A percentile compares a stretch with the other conserved stretches of the same genome.
Evolutionary conservation across 2,797 vertebrate genomes (phyloP).

Genomic region (Acanthopagrus latus): DNA sequence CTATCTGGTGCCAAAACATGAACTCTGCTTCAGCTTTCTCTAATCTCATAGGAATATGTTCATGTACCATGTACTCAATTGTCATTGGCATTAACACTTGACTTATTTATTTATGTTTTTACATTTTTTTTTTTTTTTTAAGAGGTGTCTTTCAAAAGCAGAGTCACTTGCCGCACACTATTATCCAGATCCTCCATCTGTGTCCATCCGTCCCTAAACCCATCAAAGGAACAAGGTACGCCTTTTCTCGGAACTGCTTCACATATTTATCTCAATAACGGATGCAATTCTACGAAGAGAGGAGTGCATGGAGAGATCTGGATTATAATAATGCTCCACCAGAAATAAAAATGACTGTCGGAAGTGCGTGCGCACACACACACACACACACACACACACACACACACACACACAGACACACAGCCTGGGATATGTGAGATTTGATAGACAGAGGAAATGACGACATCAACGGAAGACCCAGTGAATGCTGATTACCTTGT

Average conservation of each 20-base stretch:
- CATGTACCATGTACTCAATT: neutral
- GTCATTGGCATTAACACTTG: neutral
- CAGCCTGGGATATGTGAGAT: constrained; percentile 14
- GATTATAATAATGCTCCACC: constrained; percentile 27
- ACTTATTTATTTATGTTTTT: neutral
- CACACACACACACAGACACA: constrained; percentile 11
- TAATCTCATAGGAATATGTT: neutral
- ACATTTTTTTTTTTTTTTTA: neutral
- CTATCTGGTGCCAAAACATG: neutral
- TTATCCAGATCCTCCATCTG: constrained; percentile 12
- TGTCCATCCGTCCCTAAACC: constrained; percentile 3
- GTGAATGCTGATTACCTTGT: constrained; percentile 38
- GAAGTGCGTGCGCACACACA: constrained; percentile 14
- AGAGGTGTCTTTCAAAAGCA: neutral
- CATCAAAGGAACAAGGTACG: neutral
- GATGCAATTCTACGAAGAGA: constrained; percentile 26
- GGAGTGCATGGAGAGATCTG: constrained; percentile 24
- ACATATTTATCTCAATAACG: constrained; percentile 54
- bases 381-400: neutral
- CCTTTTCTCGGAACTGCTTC: neutral
- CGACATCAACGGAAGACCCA: constrained; percentile 15
- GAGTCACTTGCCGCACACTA: neutral
- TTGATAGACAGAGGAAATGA: constrained; percentile 10
- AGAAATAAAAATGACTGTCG: constrained; percentile 21
- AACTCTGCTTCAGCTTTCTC: neutral